Evolutionary conservation across 53 echinoderm and acorn worm genomes (phyloP).

Genomic region (Mesocentrotus franciscanus): DNA sequence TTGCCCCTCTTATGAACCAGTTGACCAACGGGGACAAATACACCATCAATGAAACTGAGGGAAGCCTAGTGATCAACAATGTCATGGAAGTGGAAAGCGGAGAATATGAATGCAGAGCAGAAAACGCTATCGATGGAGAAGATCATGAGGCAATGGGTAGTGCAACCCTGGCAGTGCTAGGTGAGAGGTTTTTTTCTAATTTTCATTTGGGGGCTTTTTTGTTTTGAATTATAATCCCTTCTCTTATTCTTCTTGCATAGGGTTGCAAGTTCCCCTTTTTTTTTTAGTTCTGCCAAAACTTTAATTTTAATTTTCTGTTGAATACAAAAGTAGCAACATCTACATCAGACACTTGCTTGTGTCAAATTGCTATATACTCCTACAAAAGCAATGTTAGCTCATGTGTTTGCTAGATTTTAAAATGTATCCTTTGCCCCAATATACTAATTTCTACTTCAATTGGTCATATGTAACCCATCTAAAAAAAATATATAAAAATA

Average conservation of each 20-base stretch:
- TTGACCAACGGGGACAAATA: conserved; percentile 24
- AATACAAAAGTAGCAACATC: not conserved
- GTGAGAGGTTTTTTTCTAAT: not conserved
- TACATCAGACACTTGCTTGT: too few species aligned
- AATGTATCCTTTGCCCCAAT: not conserved
- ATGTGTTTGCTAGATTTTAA: not conserved
- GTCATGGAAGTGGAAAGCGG: conserved; percentile 9
- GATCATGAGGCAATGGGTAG: not conserved
- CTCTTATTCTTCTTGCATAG: too few species aligned
- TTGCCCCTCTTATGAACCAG: not conserved
- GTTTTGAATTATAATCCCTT: too few species aligned
- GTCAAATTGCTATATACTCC: too few species aligned
- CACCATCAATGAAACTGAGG: conserved; percentile 7
- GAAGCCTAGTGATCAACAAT: conserved; percentile 2
- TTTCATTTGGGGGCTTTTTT: not conserved
- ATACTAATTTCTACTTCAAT: not conserved
- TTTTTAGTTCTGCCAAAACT: not conserved
- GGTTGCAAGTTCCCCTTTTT: too few species aligned
- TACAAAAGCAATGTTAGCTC: not conserved
- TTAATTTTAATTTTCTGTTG: not conserved
- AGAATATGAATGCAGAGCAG: not conserved
- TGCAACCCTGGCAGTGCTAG: not conserved
- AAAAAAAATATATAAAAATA: not conserved
- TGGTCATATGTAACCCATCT: not conserved
- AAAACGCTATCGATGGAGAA: conserved; percentile 10